Percentiles rank a stretch among this genome's conserved stretches.
These are phyloP conservation scores for Mormoops blainvillei DNA, from an alignment of 2,113 vertebrate genomes.

Conservation along the genomic window DNA sequence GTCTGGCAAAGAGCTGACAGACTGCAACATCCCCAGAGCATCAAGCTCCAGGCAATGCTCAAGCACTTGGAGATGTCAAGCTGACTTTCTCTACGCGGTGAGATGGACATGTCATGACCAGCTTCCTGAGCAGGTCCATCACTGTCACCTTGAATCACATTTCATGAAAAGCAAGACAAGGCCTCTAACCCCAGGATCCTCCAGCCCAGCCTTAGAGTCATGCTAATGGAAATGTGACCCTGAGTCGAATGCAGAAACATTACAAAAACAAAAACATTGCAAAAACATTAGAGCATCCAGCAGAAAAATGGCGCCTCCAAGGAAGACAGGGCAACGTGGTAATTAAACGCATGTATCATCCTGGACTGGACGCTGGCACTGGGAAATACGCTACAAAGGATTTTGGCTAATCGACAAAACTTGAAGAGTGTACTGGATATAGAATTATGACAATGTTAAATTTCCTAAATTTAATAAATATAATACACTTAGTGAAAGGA, in stretches of 20 bases:
- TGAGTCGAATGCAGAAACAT: accelerated
- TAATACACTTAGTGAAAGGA: background rate
- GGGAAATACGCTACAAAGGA: accelerated
- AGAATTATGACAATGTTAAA: background rate
- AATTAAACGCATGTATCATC: accelerated
- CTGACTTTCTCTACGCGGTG: background rate
- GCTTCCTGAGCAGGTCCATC: background rate
- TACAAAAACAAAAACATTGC: too few species aligned
- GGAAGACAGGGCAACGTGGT: accelerated
- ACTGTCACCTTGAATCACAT: background rate
- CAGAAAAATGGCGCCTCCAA: background rate
- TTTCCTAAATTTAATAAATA: background rate
- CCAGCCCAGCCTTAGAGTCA: background rate
- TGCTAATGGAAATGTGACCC: background rate
- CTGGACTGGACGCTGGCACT: accelerated
- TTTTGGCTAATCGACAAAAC: accelerated
- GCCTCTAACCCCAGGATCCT: background rate
- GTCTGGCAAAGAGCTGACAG: background rate
- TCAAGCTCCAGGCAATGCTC: background rate
- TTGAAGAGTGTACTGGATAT: accelerated
- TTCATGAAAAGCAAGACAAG: background rate
- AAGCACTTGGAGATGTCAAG: background rate
- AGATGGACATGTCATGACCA: background rate
- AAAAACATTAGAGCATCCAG: background rate
- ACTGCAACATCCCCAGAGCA: background rate